Base-by-base conservation (phyloP, 1,140 invertebrate species). In the Palaemon carinicauda region DNA sequence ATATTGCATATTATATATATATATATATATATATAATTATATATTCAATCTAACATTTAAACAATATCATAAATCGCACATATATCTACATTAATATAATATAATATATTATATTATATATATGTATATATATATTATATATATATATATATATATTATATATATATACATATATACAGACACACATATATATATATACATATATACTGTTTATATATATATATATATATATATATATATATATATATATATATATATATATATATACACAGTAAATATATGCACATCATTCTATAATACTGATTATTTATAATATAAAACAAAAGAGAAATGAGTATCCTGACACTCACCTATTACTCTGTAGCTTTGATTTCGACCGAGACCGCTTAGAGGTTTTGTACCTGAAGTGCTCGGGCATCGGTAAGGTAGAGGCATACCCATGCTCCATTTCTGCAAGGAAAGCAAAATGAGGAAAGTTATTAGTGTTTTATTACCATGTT, bases 391-490 rank as follows among this genome's bases (percentile, higher is more conserved):
- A 78, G 14, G 75, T 50, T 85, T 79, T 85, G 27, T 78, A 79
- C 31, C 82, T 85, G 82, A 65, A 85, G 75, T 85, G 82, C 24
- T 85, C 82, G 21, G 82, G 82, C 54, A 85, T 85, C 19, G 82
- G 82, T 14, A 85, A 24, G 9, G 82, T 85, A 21, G 82, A 85
- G 21, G 82, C 82, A 41, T 85, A 85, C 31, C 82, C 82, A 53
- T 85, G 82, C 60, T 85, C 82, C 82, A 85, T 85, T 77, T 85
- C 82, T 85, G 82, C 7, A n/a, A 50, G 74, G n/a, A n/a, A n/a
- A n/a, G n/a, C n/a, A n/a, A n/a, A n/a, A n/a, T n/a, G n/a, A n/a
- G n/a, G n/a, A n/a, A n/a, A n/a, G n/a, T n/a, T n/a, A n/a, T n/a
- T n/a, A n/a, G n/a, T n/a, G n/a, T n/a, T n/a, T n/a, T n/a, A n/a